phyloP scores from a whole-genome alignment of 2,888 invertebrate species.

The Hetaerina titia region DNA sequence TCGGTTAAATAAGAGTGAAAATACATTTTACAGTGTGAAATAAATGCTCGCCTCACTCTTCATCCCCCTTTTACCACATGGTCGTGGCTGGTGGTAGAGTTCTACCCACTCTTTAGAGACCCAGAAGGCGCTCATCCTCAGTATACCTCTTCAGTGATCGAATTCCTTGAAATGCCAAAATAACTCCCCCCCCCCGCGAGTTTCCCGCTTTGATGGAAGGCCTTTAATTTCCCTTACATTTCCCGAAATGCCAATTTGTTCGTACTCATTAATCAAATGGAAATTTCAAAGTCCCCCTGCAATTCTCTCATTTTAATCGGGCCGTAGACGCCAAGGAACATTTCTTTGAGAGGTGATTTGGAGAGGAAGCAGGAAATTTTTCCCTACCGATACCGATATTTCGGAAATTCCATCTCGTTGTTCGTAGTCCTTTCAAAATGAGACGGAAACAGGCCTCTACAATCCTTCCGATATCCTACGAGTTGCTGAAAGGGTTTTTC shows the following conservation, averaged over 20 bases:
- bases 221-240: slow-evolving; percentile 4
- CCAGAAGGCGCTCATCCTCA: background rate
- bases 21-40: background rate
- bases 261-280: background rate
- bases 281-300: background rate
- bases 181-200: background rate
- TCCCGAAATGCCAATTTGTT: background rate
- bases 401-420: background rate
- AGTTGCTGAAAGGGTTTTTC: background rate
- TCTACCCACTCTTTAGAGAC: background rate
- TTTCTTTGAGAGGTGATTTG: background rate
- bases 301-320: background rate
- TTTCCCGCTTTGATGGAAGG: background rate
- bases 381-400: background rate
- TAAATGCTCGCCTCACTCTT: no score
- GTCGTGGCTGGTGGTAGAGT: background rate
- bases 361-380: background rate
- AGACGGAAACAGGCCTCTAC: background rate
- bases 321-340: background rate
- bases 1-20: background rate
- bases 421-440: background rate
- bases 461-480: background rate
- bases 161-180: background rate
- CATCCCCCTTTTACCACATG: background rate
- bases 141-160: background rate